Base-by-base conservation (phyloP, 2,888 invertebrate genomes). In the Parochlus steinenii region DNA sequence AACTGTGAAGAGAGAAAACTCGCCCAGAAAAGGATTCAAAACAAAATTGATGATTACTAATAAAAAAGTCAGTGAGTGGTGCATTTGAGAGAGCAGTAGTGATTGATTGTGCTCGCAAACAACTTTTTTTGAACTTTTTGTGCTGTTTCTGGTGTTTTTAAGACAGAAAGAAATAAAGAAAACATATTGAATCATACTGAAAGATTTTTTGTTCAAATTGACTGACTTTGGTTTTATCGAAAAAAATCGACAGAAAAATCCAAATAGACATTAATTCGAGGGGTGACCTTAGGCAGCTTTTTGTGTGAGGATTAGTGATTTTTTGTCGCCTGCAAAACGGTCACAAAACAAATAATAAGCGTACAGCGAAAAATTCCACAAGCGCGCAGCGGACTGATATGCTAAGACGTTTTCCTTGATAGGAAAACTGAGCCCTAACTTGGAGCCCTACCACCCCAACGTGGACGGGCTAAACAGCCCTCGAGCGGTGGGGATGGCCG, bases 401-500 rank as follows among this genome's bases (percentile, higher is more conserved):
- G n/a, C n/a, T n/a, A n/a, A n/a, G n/a, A n/a, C n/a, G n/a, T n/a
- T n/a, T n/a, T n/a, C n/a, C n/a, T n/a, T n/a, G 36, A 36, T 29
- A 36, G 36, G 36, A 39, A 58, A 58, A 58, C 58, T 58, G 58
- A 58, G 58, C 57, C 58, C 58, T 54, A 58, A 57, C 52, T 58
- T 58, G 59, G 58, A 58, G 58, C 59, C 58, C 58, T 59, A 58
- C 58, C 56, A 57, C 58, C 56, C 60, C 57, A 58, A 58, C 60
- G 59, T 59, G 59, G 59, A 63, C 63, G 63, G 58, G 57, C 55
- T 58, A 48, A 53, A 55, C 49, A 57, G 61, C 58, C 58, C 71
- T 65, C 67, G 66, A 70, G 71, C 71, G 71, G 71, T 70, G 76
- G 77, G 69, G 77, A 87, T 87, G 86, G 86, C 89, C 74, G 86